These are phyloP conservation scores for Passer montanus DNA, from an alignment of 2,113 vertebrate species.

Conservation along the genomic window DNA sequence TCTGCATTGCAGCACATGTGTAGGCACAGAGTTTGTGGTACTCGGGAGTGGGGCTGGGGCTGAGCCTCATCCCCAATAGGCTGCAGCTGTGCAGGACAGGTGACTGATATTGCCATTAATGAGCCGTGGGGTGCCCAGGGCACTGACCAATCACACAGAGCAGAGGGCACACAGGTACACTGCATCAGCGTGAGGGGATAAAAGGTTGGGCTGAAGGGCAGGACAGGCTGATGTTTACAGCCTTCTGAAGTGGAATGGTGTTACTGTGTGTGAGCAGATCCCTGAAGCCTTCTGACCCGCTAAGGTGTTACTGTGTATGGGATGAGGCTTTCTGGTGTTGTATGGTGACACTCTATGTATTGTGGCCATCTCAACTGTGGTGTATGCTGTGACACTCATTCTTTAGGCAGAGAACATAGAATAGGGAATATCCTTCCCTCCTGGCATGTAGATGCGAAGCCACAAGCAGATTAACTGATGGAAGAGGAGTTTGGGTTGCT, in stretches of 20 bases:
- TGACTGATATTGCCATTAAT: accelerated
- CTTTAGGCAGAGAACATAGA: neutral
- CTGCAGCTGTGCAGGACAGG: neutral
- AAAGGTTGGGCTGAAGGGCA: neutral
- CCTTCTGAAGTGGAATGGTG: accelerated
- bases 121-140: neutral
- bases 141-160: neutral
- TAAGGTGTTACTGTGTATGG: neutral
- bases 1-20: neutral
- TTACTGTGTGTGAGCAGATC: neutral
- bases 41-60: neutral
- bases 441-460: neutral
- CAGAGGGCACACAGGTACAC: neutral
- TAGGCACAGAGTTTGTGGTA: neutral
- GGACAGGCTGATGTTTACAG: too few relatives aligned
- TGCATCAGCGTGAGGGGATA: neutral
- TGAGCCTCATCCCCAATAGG: neutral
- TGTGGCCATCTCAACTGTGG: neutral
- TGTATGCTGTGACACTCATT: neutral
- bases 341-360: neutral
- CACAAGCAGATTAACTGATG: neutral
- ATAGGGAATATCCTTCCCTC: neutral
- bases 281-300: neutral
- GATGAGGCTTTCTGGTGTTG: accelerated
- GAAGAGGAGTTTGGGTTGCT: neutral